A percentile compares a stretch with the other conserved stretches of the same genome.
These are phyloP conservation scores for Phrynocephalus forsythii DNA, from an alignment of 2,797 vertebrate species.

Conservation along the genomic window DNA sequence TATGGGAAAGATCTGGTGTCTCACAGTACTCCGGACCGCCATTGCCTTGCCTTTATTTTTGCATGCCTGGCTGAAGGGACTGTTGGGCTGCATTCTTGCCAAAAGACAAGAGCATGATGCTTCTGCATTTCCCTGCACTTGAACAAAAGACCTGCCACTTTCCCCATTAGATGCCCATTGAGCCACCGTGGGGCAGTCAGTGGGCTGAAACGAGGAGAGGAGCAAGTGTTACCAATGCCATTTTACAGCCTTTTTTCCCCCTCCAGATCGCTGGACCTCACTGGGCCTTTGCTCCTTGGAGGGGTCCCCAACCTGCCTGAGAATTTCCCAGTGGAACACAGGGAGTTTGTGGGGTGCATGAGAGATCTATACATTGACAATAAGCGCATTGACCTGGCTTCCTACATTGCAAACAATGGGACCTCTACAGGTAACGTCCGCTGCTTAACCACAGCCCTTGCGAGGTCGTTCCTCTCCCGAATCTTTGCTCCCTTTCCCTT, in stretches of 20 bases:
- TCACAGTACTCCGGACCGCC: background rate
- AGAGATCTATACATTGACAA: constrained; percentile 94
- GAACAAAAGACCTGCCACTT: background rate
- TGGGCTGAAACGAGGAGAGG: background rate
- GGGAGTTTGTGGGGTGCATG: constrained; percentile 97
- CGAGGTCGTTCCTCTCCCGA: background rate
- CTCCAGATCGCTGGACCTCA: constrained; percentile 84
- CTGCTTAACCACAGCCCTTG: background rate
- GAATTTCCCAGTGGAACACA: constrained; percentile 92
- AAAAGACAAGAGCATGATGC: constrained; percentile 34
- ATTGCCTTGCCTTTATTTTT: background rate
- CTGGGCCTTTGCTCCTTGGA: constrained; percentile 88
- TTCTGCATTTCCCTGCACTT: background rate
- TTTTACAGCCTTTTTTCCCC: constrained; percentile 40
- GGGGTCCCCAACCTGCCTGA: constrained; percentile 96
- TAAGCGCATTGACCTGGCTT: constrained; percentile 91
- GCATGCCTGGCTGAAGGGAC: background rate
- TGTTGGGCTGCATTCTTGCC: background rate
- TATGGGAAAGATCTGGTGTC: background rate
- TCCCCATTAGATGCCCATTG: background rate
- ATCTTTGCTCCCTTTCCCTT: background rate
- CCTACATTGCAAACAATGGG: constrained; percentile 95
- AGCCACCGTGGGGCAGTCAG: background rate
- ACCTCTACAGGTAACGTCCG: constrained; percentile 86
- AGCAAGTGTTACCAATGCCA: background rate